Evolutionary conservation across 2,797 vertebrate species (phyloP).

Genomic region (Avahi laniger): DNA sequence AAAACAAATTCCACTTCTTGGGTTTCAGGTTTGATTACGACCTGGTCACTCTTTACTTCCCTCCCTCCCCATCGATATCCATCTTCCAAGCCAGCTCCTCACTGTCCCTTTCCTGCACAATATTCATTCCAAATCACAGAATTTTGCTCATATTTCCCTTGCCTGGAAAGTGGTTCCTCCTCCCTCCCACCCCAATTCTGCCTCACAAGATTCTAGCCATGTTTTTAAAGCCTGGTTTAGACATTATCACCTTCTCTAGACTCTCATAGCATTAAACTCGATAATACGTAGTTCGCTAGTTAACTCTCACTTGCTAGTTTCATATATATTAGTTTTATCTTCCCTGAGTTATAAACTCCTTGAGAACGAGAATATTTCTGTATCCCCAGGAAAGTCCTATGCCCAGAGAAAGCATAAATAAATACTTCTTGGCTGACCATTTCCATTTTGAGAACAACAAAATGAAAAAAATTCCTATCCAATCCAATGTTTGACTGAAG

Average conservation of each 20-base stretch:
- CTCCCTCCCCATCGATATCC: neutral
- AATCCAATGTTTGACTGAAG: conserved; percentile 7
- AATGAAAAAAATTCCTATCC: neutral
- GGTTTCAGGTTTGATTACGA: neutral
- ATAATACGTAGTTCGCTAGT: neutral
- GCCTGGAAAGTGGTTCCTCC: neutral
- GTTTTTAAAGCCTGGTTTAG: neutral
- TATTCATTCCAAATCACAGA: neutral
- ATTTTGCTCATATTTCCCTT: neutral
- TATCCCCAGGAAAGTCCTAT: neutral
- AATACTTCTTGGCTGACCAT: neutral
- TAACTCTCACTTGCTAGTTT: neutral
- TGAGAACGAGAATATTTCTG: neutral
- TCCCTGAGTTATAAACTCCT: neutral
- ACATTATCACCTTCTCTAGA: neutral
- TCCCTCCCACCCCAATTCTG: neutral
- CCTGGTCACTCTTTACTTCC: neutral
- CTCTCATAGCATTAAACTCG: neutral
- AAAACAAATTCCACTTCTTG: neutral
- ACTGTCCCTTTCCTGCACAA: neutral
- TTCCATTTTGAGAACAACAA: neutral
- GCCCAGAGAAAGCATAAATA: neutral
- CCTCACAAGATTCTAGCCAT: neutral
- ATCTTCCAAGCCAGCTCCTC: neutral
- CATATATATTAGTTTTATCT: neutral